Base-by-base conservation (phyloP, 2,888 invertebrate genomes). In the Pemphredon lugubris region DNA sequence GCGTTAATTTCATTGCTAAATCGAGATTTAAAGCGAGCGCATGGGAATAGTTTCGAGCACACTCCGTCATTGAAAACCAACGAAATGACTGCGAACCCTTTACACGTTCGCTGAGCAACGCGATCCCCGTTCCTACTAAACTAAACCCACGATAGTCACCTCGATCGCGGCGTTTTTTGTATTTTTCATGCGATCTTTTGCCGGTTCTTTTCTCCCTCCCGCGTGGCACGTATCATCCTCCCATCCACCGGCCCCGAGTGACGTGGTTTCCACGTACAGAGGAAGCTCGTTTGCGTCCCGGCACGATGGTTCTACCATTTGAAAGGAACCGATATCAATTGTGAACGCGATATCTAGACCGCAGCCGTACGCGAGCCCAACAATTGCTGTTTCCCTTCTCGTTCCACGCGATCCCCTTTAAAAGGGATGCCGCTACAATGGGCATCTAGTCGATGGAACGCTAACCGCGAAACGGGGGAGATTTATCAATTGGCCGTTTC, bases 291-390 rank as follows among this genome's bases (percentile, higher is more conserved):
- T 72, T 61, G 32, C 39, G n/a, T 39, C n/a, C 11, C n/a, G 40
- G 40, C 42, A 58, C 45, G 60, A 71, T 23, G 66, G 66, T 58
- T 40, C 45, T 7, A 34, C 54, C 58, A 50, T 64, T 70, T 30
- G 53, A 42, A 58, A 64, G 55, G 71, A 57, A 58, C 69, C 64
- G 59, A 54, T 78, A 75, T 61, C 69, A 73, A 75, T 79, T 50
- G 68, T 39, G 59, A 37, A 39, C 48, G 61, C 42, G 72, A 73
- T 69, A 75, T 73, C 68, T 59, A 39, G 48, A 57, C 65, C 67
- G 63, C 54, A 60, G 39, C 13, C 58, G 60, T 50, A 48, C 47
- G 58, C 57, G 61, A 40, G 40, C 37, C 21, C 47, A 57, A n/a
- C 75, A 54, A 68, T 75, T 72, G 63, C 20, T 68, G n/a, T n/a